phyloP scores from a whole-genome alignment of 2,888 invertebrate species.

The Mythimna ferrago region DNA sequence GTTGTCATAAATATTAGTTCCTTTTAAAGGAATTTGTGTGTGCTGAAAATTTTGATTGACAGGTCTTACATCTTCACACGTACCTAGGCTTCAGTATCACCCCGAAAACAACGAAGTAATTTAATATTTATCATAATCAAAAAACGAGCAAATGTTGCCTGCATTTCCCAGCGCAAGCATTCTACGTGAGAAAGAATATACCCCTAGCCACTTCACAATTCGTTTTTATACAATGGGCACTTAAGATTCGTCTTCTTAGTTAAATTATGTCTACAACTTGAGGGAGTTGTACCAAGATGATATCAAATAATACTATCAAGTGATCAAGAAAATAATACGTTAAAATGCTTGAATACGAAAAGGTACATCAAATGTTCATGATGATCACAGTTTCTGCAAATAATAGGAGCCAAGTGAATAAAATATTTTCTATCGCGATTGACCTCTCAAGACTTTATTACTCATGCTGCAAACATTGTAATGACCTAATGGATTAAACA shows the following conservation, averaged over 20 bases:
- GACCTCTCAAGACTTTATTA: slow-evolving; percentile 18
- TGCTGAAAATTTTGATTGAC: slow-evolving; percentile 60
- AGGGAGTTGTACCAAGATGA: slow-evolving; percentile 5
- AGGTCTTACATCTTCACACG: slow-evolving; percentile 42
- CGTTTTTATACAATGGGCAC: neutral
- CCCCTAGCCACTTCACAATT: neutral
- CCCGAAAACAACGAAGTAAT: slow-evolving; percentile 18
- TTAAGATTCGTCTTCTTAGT: neutral
- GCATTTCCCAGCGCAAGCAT: neutral
- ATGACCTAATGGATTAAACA: slow-evolving; percentile 10
- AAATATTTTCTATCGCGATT: slow-evolving; percentile 7
- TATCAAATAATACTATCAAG: slow-evolving; percentile 15
- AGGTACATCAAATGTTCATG: slow-evolving; percentile 32
- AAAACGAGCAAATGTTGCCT: neutral
- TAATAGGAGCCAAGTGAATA: slow-evolving; percentile 12
- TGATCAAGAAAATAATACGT: slow-evolving; percentile 12
- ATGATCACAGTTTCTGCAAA: slow-evolving; percentile 23
- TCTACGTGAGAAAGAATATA: slow-evolving; percentile 9
- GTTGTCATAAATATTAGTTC: slow-evolving; percentile 28
- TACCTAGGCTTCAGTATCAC: slow-evolving; percentile 21
- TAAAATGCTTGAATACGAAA: slow-evolving; percentile 11
- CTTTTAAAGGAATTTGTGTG: slow-evolving; percentile 42
- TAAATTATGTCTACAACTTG: slow-evolving; percentile 7
- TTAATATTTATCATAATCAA: neutral
- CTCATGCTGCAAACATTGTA: neutral